Evolutionary conservation across 2,797 vertebrate genomes (phyloP).

Genomic region (Ispidina lecontei): DNA sequence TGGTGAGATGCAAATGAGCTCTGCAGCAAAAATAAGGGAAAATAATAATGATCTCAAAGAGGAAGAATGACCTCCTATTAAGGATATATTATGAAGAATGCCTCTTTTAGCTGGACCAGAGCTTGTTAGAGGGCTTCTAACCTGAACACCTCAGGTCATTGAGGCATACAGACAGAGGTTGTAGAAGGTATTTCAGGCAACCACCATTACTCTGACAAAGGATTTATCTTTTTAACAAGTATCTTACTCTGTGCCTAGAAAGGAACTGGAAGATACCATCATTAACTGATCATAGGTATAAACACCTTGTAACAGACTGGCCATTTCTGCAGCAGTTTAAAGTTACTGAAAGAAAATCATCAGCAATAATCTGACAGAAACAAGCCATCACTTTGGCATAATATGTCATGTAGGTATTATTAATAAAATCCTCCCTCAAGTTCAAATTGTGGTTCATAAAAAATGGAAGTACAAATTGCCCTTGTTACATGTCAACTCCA

Average conservation of each 20-base stretch:
- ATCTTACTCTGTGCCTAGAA: not conserved
- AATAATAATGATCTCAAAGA: not conserved
- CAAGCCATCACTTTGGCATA: not conserved
- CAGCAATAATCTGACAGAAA: not conserved
- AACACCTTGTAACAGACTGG: not conserved
- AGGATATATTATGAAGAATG: not conserved
- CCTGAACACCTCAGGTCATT: not conserved
- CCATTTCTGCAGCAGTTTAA: not conserved
- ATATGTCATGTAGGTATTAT: not conserved
- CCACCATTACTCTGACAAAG: not conserved
- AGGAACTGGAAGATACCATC: not conserved
- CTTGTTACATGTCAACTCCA: not conserved
- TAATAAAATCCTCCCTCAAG: not conserved
- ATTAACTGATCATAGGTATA: not conserved
- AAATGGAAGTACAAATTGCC: not conserved
- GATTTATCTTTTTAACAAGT: not conserved
- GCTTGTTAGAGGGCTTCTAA: not conserved
- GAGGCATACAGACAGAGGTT: not conserved
- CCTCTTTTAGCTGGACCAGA: not conserved
- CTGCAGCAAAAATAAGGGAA: not conserved
- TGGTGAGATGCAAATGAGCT: not conserved
- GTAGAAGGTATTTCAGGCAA: not conserved
- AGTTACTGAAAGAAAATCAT: not conserved
- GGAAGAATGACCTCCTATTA: not conserved
- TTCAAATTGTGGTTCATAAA: not conserved